Percentiles rank a stretch among this genome's conserved stretches.
Evolutionary conservation across 53 echinoderm and acorn worm genomes (phyloP).

Genomic region (Stichopus horrens): DNA sequence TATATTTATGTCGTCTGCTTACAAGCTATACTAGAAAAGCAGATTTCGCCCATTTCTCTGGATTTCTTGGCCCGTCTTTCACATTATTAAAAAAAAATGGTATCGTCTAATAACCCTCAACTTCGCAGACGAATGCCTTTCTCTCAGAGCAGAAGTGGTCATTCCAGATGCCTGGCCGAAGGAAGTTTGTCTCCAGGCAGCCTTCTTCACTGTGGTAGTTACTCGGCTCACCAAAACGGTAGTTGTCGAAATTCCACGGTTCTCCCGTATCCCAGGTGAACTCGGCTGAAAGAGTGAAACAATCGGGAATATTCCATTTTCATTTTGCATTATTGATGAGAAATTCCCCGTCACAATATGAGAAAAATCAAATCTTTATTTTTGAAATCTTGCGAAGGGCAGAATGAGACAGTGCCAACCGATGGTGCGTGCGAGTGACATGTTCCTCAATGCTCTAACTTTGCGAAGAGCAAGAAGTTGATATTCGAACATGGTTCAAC

Average conservation of each 20-base stretch:
- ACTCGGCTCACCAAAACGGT: constrained; percentile 8
- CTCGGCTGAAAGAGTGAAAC: background rate
- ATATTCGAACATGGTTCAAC: too few relatives aligned
- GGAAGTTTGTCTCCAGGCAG: constrained; percentile 34
- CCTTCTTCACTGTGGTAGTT: background rate
- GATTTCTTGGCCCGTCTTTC: too few relatives aligned
- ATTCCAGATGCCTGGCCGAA: constrained; percentile 26
- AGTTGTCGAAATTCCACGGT: constrained; percentile 33
- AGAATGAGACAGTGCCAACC: too few relatives aligned
- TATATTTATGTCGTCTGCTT: too few relatives aligned
- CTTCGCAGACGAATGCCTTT: constrained; percentile 35
- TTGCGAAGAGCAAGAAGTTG: too few relatives aligned
- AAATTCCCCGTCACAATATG: too few relatives aligned
- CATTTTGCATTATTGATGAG: background rate
- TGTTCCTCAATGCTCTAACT: too few relatives aligned
- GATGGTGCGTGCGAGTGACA: too few relatives aligned
- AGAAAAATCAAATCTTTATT: too few relatives aligned
- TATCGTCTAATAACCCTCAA: constrained; percentile 8
- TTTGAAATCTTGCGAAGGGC: too few relatives aligned
- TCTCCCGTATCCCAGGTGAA: constrained; percentile 17
- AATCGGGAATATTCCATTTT: background rate
- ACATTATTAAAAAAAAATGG: background rate
- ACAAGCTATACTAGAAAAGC: too few relatives aligned
- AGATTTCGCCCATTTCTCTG: too few relatives aligned
- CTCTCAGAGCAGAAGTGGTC: constrained; percentile 23